Base-by-base conservation (phyloP, 2,113 vertebrate genomes). In the Litocranius walleri region DNA sequence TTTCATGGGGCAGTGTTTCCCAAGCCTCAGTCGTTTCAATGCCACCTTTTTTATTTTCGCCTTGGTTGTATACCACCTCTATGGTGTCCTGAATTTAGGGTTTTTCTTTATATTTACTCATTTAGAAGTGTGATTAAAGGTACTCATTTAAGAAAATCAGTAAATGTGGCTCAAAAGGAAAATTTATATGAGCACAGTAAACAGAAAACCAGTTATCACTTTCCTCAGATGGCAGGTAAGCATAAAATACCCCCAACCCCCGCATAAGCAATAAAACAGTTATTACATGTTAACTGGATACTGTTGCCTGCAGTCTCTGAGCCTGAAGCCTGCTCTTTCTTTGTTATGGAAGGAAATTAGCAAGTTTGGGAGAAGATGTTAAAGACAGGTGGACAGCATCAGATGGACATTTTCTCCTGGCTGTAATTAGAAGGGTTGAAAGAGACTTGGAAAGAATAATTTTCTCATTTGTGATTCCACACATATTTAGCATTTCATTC, bases 1-100 rank as follows among this genome's bases (percentile, higher is more conserved):
- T 97, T 97, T 97, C 97, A 88, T 54, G 80, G 91, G 95, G 64
- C 90, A 84, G 87, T 10, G 3, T 98, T 96, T 71, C 88, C 96
- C 87, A 74, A 94, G 87, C 78, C 88, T 87, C 52, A 33, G 30
- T 57, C 64, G 10, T 59, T 50, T 48, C 74, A 40, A 8, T 4
- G 43, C 74, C 43, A 92, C 83, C n/a, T 88, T 92, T 91, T 81
- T 57, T 3, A 87, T 59, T 87, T 85, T 52, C 64, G 3, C 16
- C 30, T 17, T 50, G 50, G 36, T 45, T 50, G 7, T 81, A 12
- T 45, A 45, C 83, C 40, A 74, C 30, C 50, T 95, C 80, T 33
- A 1, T 29, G 57, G 56, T 54, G 36, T 88, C 10, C 2, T 36
- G 48, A 52, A 88, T 50, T 94, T 90, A 88, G 57, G 67, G 19